phyloP scores from a whole-genome alignment of 2,797 vertebrate genomes.

The Phaenicophaeus curvirostris region DNA sequence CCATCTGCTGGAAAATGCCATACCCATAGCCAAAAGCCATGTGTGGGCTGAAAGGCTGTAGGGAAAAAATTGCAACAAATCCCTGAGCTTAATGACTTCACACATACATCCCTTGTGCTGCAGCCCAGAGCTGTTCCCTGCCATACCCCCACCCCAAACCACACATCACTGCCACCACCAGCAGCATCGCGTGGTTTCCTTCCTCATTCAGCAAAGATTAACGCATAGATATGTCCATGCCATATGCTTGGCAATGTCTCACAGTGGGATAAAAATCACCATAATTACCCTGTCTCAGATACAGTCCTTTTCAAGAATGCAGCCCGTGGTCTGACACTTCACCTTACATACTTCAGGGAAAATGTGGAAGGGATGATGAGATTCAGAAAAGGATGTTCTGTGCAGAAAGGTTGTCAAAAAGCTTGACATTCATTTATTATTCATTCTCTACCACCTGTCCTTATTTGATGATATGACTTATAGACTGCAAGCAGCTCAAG shows the following conservation, averaged over 20 bases:
- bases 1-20: not conserved
- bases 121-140: not conserved
- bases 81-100: conserved; percentile 16
- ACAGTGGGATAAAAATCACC: not conserved
- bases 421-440: not conserved
- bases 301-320: not conserved
- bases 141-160: too few species aligned
- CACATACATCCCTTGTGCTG: not conserved
- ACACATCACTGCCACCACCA: not conserved
- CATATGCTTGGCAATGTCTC: not conserved
- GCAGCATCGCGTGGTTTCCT: not conserved
- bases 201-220: not conserved
- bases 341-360: not conserved
- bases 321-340: not conserved
- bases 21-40: not conserved
- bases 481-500: not conserved
- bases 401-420: not conserved
- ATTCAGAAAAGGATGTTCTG: not conserved
- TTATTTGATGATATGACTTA: not conserved
- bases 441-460: not conserved
- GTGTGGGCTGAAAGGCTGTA: not conserved
- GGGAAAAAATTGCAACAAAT: not conserved
- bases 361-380: rapidly evolving
- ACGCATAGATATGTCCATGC: rapidly evolving
- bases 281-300: not conserved